These are phyloP conservation scores for Azemiops feae DNA, from an alignment of 2,113 vertebrate genomes.

Conservation along the genomic window DNA sequence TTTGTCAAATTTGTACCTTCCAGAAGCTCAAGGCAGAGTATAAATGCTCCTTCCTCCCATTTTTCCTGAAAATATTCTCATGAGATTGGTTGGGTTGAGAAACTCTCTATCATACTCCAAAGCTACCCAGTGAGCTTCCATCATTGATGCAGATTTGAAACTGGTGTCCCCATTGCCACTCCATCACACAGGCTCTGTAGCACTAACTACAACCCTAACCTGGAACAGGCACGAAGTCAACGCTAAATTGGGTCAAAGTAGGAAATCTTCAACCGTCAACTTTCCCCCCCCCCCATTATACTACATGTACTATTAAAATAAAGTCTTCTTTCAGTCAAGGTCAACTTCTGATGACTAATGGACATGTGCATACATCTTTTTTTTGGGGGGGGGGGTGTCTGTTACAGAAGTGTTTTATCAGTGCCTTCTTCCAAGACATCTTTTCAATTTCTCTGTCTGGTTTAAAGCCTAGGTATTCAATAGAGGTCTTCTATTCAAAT, in stretches of 20 bases:
- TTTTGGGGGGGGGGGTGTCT: neutral
- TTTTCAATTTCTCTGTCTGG: neutral
- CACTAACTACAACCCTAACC: neutral
- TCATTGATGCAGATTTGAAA: neutral
- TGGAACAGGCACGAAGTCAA: neutral
- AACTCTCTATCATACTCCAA: neutral
- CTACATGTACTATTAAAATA: neutral
- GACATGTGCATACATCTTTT: neutral
- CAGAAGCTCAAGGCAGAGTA: neutral
- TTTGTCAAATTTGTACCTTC: neutral
- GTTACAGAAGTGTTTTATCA: neutral
- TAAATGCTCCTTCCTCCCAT: neutral
- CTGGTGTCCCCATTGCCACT: neutral
- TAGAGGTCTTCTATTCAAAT: neutral
- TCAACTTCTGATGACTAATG: neutral
- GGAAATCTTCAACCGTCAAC: neutral
- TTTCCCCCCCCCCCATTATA: no score
- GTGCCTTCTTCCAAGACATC: neutral
- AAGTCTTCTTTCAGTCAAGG: neutral
- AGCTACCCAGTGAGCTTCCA: neutral
- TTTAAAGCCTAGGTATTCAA: neutral
- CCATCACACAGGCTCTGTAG: neutral
- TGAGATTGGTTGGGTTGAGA: neutral
- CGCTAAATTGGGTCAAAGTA: neutral
- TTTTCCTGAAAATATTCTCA: neutral